These are phyloP conservation scores for Unio pictorum DNA, from an alignment of 2,888 invertebrate species.

Conservation along the genomic window DNA sequence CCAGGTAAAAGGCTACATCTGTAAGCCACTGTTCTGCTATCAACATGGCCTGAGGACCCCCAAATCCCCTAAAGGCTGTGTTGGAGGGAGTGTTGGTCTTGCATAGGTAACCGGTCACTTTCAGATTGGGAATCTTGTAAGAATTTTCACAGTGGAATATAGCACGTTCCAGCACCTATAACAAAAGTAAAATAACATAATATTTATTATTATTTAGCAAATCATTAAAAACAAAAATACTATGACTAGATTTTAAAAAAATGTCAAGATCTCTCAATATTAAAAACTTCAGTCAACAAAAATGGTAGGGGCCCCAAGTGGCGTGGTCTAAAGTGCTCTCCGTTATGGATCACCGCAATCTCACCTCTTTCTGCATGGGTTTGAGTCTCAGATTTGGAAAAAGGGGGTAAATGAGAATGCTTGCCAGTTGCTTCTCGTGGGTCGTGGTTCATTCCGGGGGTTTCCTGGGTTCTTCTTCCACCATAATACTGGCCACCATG, in stretches of 20 bases:
- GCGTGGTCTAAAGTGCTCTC: no score
- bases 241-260: not conserved
- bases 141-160: slow-evolving; percentile 74
- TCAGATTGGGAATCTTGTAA: slow-evolving; percentile 83
- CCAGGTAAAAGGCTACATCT: slow-evolving; percentile 78
- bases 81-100: slow-evolving; percentile 92
- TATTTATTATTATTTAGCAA: not conserved
- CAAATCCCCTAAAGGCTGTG: slow-evolving; percentile 84
- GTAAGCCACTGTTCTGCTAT: slow-evolving; percentile 44
- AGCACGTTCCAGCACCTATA: slow-evolving; percentile 85
- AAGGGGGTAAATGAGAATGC: no score
- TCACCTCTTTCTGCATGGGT: no score
- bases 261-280: not conserved
- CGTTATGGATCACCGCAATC: no score
- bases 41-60: slow-evolving; percentile 52
- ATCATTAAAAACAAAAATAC: not conserved
- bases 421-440: no score
- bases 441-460: no score
- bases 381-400: no score
- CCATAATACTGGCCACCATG: no score
- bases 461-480: no score
- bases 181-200: slow-evolving; percentile 3
- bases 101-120: slow-evolving; percentile 80
- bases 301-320: no score
- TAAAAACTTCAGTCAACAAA: not conserved